A percentile compares a stretch with the other conserved stretches of the same genome.
These are phyloP conservation scores for Sebastes iracundus DNA, from an alignment of 2,797 vertebrate genomes.

Conservation along the genomic window DNA sequence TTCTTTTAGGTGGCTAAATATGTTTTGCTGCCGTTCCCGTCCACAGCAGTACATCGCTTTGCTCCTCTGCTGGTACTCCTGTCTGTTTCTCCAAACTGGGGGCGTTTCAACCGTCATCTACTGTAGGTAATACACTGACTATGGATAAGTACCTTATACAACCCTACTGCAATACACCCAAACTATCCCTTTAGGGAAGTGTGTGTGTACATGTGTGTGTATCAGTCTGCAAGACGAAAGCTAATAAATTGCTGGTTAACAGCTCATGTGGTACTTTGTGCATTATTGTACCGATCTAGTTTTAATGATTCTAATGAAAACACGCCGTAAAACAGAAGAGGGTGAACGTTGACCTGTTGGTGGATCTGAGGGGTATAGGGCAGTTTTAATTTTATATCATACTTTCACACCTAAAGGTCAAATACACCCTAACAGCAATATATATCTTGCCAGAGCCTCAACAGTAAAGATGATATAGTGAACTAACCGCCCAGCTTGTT, in stretches of 20 bases:
- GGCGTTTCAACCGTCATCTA: neutral
- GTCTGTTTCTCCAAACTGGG: neutral
- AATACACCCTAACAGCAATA: neutral
- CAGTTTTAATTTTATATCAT: neutral
- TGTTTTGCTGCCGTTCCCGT: neutral
- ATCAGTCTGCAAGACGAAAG: neutral
- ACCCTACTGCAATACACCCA: neutral
- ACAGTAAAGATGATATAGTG: neutral
- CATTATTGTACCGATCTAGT: neutral
- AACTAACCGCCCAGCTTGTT: conserved; percentile 64
- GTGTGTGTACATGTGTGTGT: neutral
- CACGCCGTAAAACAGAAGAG: neutral
- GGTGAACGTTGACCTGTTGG: neutral
- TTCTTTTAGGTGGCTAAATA: neutral
- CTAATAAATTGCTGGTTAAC: neutral
- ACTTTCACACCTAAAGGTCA: conserved; percentile 2
- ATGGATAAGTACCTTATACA: neutral
- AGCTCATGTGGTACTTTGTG: neutral
- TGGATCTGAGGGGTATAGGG: neutral
- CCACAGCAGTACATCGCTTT: neutral
- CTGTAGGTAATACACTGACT: neutral
- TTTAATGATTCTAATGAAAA: neutral
- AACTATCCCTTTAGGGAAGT: neutral
- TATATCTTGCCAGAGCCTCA: neutral
- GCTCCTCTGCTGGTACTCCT: neutral